Evolutionary conservation across 2,888 invertebrate species (phyloP).

Genomic region (Drosophila silvestris): DNA sequence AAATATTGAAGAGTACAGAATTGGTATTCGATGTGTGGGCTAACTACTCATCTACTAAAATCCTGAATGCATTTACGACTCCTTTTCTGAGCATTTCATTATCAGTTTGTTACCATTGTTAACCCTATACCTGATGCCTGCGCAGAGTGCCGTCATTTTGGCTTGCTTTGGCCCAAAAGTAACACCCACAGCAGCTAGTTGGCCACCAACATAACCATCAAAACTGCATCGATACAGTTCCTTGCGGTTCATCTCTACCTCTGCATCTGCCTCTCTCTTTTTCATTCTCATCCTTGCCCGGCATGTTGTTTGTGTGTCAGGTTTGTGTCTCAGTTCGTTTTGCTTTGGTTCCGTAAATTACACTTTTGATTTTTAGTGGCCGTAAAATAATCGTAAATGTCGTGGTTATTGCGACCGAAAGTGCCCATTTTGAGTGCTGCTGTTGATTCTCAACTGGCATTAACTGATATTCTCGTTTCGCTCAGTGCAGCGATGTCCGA

Average conservation of each 20-base stretch:
- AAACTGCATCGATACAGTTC: constrained; percentile 37
- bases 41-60: neutral
- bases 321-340: constrained; percentile 54
- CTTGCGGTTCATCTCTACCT: constrained; percentile 8
- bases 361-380: constrained; percentile 85
- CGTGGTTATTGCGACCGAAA: constrained; percentile 85
- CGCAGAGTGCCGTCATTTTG: constrained; percentile 6
- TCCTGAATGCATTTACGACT: neutral
- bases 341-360: constrained; percentile 83
- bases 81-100: neutral
- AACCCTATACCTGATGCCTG: neutral
- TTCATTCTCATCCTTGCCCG: neutral
- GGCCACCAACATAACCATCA: constrained; percentile 20
- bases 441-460: constrained; percentile 58
- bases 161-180: constrained; percentile 2
- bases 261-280: neutral
- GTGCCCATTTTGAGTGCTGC: constrained; percentile 83
- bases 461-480: constrained; percentile 81
- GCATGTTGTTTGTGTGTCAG: constrained; percentile 28
- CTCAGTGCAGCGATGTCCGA: constrained; percentile 72
- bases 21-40: neutral
- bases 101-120: neutral
- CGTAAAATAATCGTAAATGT: constrained; percentile 86
- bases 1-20: neutral
- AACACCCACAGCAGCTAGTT: constrained; percentile 12